Evolutionary conservation across 2,797 vertebrate species (phyloP).

Genomic region (Nyctalus aviator): DNA sequence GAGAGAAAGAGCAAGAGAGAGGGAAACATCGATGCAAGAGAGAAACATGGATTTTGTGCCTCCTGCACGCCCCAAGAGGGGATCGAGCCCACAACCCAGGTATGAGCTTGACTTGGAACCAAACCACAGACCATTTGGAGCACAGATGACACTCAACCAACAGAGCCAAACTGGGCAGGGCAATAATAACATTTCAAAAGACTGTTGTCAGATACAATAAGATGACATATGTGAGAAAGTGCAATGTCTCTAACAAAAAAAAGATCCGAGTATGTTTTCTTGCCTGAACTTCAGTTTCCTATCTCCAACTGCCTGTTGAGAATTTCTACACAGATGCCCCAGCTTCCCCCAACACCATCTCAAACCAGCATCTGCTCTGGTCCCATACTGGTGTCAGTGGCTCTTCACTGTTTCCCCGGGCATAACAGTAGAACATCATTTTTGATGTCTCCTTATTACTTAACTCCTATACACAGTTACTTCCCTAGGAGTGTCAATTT

Average conservation of each 20-base stretch:
- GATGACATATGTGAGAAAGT: rapidly evolving
- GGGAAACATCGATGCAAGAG: no score
- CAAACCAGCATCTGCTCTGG: not conserved
- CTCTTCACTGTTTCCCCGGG: not conserved
- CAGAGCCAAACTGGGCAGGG: not conserved
- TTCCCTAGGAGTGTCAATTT: not conserved
- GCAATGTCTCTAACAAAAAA: not conserved
- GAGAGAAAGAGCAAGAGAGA: not conserved
- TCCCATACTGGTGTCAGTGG: not conserved
- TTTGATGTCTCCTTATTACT: not conserved
- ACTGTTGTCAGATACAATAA: not conserved
- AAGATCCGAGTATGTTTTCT: not conserved
- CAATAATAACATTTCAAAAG: not conserved
- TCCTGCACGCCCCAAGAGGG: not conserved
- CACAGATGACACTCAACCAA: not conserved
- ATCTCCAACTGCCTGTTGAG: not conserved
- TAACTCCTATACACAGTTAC: not conserved
- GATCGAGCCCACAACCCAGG: not conserved
- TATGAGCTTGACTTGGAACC: not conserved
- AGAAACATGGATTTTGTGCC: not conserved
- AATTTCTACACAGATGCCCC: not conserved
- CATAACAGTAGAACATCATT: not conserved
- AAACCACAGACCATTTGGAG: no score
- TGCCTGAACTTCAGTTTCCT: not conserved
- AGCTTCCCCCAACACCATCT: not conserved